Evolutionary conservation across 2,888 invertebrate species (phyloP), one percentile per base, ranked within the genome.

Genomic region (Limenitis camilla): DNA sequence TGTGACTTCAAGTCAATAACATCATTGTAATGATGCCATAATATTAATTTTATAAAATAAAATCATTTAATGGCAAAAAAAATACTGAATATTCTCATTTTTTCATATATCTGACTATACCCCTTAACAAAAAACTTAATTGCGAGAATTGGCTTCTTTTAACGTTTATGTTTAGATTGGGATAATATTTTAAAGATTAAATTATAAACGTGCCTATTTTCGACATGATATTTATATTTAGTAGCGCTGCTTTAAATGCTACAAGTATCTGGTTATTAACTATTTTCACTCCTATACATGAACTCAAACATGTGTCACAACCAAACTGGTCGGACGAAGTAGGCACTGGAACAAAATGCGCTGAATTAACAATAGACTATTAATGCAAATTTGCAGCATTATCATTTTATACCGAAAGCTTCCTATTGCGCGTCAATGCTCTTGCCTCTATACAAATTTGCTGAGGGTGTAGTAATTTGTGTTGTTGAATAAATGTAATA

Each of bases 261-360:
- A 36, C 40, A 40, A 46, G 38, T 36, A 49, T 49, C 19, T 19
- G 19, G 19, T 19, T 19, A 19, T 19, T 3, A 19, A 19, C 41
- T 54, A 49, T 54, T 52, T 57, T 52, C 51, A 57, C 51, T 46
- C 29, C 35, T 49, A 43, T 27, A 48, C 38, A 50, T 46, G 42
- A 59, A 52, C 61, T 65, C 59, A 58, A 69, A 84, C 85, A 86
- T 78, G 72, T 86, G 85, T 85, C 81, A 81, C 79, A 77, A 72
- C 82, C 82, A 80, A 81, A 82, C 66, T 66, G 59, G 79, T 73
- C 66, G 58, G 63, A 61, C 59, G 62, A 64, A 71, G 67, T 69
- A 68, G 60, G 57, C 52, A 51, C 45, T 50, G 49, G 49, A 59
- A 62, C 66, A 63, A 58, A 59, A 64, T 68, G 72, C 62, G 73